Evolutionary conservation across 2,797 vertebrate genomes (phyloP).

Genomic region (Merluccius polli): DNA sequence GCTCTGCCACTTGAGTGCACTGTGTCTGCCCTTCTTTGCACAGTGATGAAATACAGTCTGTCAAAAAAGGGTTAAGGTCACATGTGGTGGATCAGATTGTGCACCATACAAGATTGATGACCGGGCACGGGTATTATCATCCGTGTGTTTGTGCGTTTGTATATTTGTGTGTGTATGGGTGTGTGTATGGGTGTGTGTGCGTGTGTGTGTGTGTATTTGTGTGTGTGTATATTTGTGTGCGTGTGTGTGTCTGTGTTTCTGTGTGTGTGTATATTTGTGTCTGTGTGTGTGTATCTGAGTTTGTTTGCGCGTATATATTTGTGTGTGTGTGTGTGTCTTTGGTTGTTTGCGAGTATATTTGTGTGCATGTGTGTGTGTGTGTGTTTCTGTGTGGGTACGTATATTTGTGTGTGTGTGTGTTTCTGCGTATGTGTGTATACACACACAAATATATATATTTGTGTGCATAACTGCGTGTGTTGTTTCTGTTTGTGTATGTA

Average conservation of each 20-base stretch:
- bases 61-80: not conserved
- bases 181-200: too few species aligned
- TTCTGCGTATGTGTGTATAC: not conserved
- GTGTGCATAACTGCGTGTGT: not conserved
- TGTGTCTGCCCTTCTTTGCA: not conserved
- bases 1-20: not conserved
- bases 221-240: too few species aligned
- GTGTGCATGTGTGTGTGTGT: not conserved
- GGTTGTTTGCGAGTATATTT: not conserved
- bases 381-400: not conserved
- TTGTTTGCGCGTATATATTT: not conserved
- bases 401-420: not conserved
- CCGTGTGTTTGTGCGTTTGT: not conserved
- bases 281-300: not conserved
- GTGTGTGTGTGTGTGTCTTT: not conserved
- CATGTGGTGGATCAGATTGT: not conserved
- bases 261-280: not conserved
- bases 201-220: too few species aligned
- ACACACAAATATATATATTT: too few species aligned
- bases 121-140: not conserved
- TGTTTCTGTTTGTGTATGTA: not conserved
- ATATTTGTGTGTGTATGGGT: too few species aligned
- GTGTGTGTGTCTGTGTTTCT: not conserved
- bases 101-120: not conserved
- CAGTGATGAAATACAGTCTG: not conserved